These are phyloP conservation scores for Oxyura jamaicensis DNA, from an alignment of 2,113 vertebrate genomes.

Conservation along the genomic window DNA sequence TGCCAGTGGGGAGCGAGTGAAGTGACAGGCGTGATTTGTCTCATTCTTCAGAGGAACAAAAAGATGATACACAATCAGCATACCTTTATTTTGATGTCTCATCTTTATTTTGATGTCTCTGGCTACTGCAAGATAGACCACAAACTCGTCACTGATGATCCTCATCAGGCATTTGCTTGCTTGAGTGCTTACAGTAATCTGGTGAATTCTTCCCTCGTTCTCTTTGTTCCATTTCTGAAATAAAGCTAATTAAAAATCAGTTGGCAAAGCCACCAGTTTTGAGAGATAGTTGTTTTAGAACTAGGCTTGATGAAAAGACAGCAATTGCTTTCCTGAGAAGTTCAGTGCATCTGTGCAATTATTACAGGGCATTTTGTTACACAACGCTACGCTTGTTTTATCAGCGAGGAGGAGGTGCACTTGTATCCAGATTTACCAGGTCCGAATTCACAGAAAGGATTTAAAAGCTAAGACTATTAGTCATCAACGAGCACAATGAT, in stretches of 20 bases:
- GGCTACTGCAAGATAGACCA: not conserved
- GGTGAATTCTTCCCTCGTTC: not conserved
- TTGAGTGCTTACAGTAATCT: not conserved
- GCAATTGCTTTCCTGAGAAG: not conserved
- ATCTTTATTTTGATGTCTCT: too few species aligned
- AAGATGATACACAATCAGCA: not conserved
- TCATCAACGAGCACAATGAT: not conserved
- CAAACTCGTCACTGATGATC: not conserved
- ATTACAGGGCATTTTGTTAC: not conserved
- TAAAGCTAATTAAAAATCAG: not conserved
- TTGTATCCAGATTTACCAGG: conserved; percentile 11
- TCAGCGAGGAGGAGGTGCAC: not conserved
- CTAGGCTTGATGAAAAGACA: conserved; percentile 17
- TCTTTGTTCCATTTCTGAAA: conserved; percentile 4
- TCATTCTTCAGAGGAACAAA: not conserved
- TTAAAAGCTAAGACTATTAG: conserved; percentile 38
- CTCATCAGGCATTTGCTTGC: rapidly evolving
- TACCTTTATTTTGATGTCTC: not conserved
- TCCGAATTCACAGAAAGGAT: conserved; percentile 6
- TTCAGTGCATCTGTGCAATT: not conserved
- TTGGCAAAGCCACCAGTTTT: not conserved
- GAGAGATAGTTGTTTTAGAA: not conserved
- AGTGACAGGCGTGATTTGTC: not conserved
- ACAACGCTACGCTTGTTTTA: not conserved
- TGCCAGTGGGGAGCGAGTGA: not conserved